Conservation (phyloP, 1,140 invertebrate genomes). For the Aphaenogaster rudis region DNA sequence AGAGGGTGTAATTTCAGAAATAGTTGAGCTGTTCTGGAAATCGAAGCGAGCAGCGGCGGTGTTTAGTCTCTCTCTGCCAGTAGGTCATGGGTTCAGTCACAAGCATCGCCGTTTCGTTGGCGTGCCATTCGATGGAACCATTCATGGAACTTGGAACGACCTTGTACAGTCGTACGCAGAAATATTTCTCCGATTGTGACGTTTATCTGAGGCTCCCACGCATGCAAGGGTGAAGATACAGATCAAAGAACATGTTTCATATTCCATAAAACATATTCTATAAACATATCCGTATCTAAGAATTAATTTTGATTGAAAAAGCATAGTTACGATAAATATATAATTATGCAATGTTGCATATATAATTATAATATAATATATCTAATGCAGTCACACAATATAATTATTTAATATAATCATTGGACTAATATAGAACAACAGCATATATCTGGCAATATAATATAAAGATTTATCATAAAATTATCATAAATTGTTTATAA, state of each 20-base stretch:
- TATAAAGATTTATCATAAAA: background rate
- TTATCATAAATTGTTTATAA: background rate
- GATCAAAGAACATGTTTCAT: background rate
- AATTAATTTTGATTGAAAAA: constrained; percentile 7
- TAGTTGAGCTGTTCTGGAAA: constrained; percentile 46
- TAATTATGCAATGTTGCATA: background rate
- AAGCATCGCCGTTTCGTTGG: constrained; percentile 43
- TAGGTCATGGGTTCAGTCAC: constrained; percentile 59
- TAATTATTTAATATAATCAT: constrained; percentile 4
- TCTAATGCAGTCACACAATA: background rate
- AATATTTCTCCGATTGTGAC: constrained; percentile 52
- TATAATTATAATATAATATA: background rate
- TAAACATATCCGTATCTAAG: background rate
- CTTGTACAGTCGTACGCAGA: constrained; percentile 74
- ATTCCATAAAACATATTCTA: background rate
- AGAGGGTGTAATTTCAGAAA: constrained; percentile 57
- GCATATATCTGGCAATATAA: background rate
- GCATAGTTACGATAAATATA: background rate
- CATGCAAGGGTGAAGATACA: background rate
- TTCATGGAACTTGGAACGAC: constrained; percentile 77
- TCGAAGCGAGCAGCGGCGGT: constrained; percentile 10
- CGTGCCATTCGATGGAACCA: constrained; percentile 72
- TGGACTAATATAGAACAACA: background rate
- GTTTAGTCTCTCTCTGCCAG: constrained; percentile 46
- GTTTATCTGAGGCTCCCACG: constrained; percentile 18